Evolutionary conservation across 2,113 vertebrate species (phyloP), one percentile per base, ranked within the genome.

Genomic region (Lagopus muta): DNA sequence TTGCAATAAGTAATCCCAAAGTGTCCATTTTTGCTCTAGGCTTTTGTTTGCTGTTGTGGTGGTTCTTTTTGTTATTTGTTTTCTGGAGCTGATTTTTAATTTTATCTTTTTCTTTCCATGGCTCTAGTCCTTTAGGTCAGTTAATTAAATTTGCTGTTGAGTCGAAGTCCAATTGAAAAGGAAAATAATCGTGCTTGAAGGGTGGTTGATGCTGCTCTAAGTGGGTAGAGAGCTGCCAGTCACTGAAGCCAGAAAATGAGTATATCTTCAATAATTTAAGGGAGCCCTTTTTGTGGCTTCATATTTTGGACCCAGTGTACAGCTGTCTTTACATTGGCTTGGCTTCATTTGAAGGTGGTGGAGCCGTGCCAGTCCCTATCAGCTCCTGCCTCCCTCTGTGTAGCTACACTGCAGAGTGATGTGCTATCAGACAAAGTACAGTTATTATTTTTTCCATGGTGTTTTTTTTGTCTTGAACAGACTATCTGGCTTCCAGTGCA

Each of bases 131-230:
- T 81, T 93, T 90, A 93, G 86, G 81, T 94, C 92, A 88, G 95
- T 86, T 97, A 95, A 97, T 96, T 93, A 95, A 95, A 97, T 97
- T 94, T 94, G 75, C 86, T 86, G 88, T 88, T 79, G 84, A 90
- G 75, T 92, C 66, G 82, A 95, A 90, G 82, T 58, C 82, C 91
- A 90, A 9, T 25, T 81, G 83, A 72, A 88, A 82, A 90, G 70
- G 54, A 84, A 73, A 92, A 74, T 91, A 88, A 90, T 94, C 64
- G 73, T 86, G 27, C 88, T 94, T 80, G 79, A 93, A 83, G 69
- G 50, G 60, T 86, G 72, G 82, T 54, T 93, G 85, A 60, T 6
- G 72, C 71, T 86, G 89, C 65, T 89, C 64, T 91, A 76, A 78
- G 80, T 87, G 84, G 72, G 76, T 82, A 71, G 55, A 22, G 43